Evolutionary conservation across 2,113 vertebrate genomes (phyloP).

Genomic region (Heterotilapia buettikoferi): DNA sequence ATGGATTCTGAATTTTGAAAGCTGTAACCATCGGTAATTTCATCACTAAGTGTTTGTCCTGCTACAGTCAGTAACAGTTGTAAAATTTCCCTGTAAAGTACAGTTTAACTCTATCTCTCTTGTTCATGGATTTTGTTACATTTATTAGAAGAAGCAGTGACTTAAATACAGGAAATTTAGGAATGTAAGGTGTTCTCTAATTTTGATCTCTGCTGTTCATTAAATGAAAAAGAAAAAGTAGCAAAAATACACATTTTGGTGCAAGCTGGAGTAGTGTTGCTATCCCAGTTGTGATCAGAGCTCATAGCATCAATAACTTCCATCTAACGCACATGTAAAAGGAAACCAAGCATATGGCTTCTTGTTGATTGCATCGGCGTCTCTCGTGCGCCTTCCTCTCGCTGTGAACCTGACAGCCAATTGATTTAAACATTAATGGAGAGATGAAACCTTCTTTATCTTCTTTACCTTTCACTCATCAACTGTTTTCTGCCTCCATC

Average conservation of each 20-base stretch:
- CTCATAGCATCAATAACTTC: neutral
- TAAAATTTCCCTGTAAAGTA: neutral
- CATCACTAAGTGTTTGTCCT: neutral
- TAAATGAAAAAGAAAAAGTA: rapidly evolving
- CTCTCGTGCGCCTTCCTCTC: neutral
- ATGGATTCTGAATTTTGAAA: neutral
- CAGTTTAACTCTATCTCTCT: neutral
- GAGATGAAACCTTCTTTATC: neutral
- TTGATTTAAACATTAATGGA: neutral
- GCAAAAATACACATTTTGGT: neutral
- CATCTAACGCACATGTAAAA: neutral
- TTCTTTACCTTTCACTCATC: constrained; percentile 11
- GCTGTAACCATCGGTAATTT: neutral
- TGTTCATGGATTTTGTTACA: neutral
- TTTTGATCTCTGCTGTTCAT: neutral
- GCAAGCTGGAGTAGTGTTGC: neutral
- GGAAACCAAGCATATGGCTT: neutral
- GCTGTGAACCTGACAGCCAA: neutral
- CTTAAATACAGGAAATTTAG: neutral
- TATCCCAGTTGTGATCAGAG: neutral
- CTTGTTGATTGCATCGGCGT: constrained; percentile 13
- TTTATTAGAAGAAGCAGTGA: neutral
- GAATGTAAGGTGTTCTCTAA: neutral
- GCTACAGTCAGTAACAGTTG: neutral
- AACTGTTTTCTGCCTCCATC: neutral